Evolutionary conservation across 1,140 invertebrate genomes (phyloP).

Genomic region (Heliothis subflexa): DNA sequence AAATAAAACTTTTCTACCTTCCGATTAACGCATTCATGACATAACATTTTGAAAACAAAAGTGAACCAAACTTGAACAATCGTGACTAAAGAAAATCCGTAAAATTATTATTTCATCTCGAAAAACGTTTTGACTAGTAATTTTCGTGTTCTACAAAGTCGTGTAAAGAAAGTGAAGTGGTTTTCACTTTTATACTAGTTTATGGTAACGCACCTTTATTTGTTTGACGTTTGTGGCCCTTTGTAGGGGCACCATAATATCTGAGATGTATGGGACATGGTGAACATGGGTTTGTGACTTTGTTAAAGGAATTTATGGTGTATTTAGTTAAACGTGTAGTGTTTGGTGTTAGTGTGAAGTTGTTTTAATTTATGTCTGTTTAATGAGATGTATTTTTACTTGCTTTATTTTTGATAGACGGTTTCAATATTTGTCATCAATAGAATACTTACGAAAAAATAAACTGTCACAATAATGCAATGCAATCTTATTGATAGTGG

Average conservation of each 20-base stretch:
- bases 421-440: too few relatives aligned
- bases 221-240: constrained; percentile 46
- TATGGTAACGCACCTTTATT: constrained; percentile 55
- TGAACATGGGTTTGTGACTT: neutral
- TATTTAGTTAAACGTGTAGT: neutral
- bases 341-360: neutral
- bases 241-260: constrained; percentile 46
- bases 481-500: too few relatives aligned
- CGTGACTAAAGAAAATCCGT: neutral
- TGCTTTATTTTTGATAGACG: too few relatives aligned
- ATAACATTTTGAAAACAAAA: too few relatives aligned
- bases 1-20: too few relatives aligned
- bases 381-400: too few relatives aligned
- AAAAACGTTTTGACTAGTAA: neutral
- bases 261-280: neutral
- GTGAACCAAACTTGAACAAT: neutral
- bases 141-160: constrained; percentile 1
- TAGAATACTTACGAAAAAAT: too few relatives aligned
- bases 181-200: constrained; percentile 71
- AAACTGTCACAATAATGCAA: too few relatives aligned
- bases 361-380: neutral
- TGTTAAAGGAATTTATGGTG: neutral
- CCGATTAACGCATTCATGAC: too few relatives aligned
- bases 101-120: neutral
- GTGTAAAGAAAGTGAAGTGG: constrained; percentile 56